These are phyloP conservation scores for Yponomeuta cagnagella DNA, from an alignment of 2,888 invertebrate genomes.

Conservation along the genomic window DNA sequence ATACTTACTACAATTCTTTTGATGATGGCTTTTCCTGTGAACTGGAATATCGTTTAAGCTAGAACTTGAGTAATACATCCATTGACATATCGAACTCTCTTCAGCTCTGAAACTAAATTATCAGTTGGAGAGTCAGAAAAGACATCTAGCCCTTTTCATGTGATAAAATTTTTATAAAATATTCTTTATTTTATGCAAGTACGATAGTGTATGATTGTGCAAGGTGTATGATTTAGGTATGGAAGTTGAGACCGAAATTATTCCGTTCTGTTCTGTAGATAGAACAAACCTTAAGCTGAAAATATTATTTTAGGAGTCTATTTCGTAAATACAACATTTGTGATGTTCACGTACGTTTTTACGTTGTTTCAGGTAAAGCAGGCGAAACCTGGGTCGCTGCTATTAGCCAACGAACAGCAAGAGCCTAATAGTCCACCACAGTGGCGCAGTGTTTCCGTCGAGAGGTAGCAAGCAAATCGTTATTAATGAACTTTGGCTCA, in stretches of 20 bases:
- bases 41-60: background rate
- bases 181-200: no score
- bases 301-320: background rate
- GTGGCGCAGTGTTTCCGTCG: slow-evolving; percentile 58
- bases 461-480: slow-evolving; percentile 1
- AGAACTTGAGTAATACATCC: background rate
- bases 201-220: no score
- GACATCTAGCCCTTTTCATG: no score
- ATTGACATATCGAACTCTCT: no score
- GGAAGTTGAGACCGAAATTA: no score
- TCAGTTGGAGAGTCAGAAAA: no score
- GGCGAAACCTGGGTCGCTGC: slow-evolving; percentile 59
- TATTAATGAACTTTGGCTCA: slow-evolving; percentile 33
- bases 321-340: background rate
- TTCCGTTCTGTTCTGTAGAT: no score
- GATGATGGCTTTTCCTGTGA: slow-evolving; percentile 36
- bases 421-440: slow-evolving; percentile 39
- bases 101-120: no score
- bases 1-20: slow-evolving; percentile 56
- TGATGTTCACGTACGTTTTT: slow-evolving; percentile 19
- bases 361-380: slow-evolving; percentile 67
- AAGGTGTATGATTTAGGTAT: no score
- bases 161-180: no score
- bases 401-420: slow-evolving; percentile 38
- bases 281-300: no score